Percentiles rank a stretch among this genome's conserved stretches.
Evolutionary conservation across 2,113 vertebrate genomes (phyloP).

Genomic region (Podocnemis expansa): DNA sequence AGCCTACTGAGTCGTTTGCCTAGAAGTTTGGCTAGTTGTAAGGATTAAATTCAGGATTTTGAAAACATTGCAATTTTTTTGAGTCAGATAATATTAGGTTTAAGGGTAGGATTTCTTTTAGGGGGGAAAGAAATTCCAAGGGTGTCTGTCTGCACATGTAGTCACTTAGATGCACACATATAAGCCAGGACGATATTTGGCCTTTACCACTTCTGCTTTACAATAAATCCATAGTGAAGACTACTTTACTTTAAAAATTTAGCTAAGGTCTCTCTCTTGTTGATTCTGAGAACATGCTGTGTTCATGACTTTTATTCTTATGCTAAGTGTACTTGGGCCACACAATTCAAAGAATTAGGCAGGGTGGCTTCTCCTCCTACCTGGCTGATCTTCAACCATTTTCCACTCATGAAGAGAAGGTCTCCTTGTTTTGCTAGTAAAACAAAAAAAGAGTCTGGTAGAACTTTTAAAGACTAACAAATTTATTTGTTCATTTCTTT

Average conservation of each 20-base stretch:
- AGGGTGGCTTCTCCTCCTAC: neutral
- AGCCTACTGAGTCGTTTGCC: slow-evolving; percentile 20
- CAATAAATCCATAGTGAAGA: too few relatives aligned
- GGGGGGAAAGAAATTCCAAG: neutral
- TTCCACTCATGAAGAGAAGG: neutral
- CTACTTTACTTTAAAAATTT: neutral
- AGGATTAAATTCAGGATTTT: slow-evolving; percentile 25
- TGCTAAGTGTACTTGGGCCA: neutral
- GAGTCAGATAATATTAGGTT: neutral
- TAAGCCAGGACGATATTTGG: neutral
- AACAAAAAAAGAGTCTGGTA: too few relatives aligned
- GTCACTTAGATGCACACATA: neutral
- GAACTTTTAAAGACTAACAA: too few relatives aligned
- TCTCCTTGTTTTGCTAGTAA: neutral
- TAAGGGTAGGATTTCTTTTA: neutral
- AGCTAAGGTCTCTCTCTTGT: neutral
- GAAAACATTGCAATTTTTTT: neutral
- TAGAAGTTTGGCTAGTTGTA: slow-evolving; percentile 42
- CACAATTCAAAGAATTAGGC: rapidly evolving
- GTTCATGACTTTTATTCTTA: neutral
- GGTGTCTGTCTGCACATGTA: neutral
- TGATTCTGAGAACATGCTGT: neutral
- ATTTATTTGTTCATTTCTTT: too few relatives aligned
- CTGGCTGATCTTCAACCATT: neutral
- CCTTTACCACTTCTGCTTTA: too few relatives aligned